phyloP scores from a whole-genome alignment of 2,797 vertebrate species.

The Crocidura indochinensis region DNA sequence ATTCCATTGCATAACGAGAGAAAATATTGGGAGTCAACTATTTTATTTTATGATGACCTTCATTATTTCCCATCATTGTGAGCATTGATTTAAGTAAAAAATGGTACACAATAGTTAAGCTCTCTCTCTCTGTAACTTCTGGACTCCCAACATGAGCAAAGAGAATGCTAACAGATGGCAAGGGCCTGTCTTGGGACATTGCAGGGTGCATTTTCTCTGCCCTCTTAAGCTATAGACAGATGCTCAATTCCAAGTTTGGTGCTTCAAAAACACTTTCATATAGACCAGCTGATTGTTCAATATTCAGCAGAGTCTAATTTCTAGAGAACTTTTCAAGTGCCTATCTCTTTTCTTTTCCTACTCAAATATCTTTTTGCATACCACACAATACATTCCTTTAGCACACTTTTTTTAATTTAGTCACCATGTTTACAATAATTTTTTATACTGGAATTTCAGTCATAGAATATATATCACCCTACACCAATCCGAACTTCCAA shows the following conservation, averaged over 20 bases:
- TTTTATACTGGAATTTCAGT: no score
- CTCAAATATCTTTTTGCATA: no score
- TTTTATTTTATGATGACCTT: neutral
- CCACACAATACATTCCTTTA: no score
- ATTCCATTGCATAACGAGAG: neutral
- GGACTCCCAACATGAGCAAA: constrained; percentile 57
- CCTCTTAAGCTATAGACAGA: constrained; percentile 52
- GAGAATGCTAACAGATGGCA: constrained; percentile 72
- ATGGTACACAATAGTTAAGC: constrained; percentile 32
- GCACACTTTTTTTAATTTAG: no score
- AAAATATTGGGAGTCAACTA: neutral
- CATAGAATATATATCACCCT: no score
- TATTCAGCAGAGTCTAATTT: neutral
- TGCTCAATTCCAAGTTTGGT: constrained; percentile 48
- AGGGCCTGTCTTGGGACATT: constrained; percentile 56
- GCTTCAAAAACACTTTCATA: neutral
- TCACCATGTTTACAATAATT: no score
- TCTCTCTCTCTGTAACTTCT: constrained; percentile 68
- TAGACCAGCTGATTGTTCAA: constrained; percentile 34
- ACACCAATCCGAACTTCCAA: no score
- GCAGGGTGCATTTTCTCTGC: neutral
- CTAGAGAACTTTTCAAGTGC: neutral
- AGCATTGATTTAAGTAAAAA: neutral
- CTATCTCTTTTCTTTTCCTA: no score
- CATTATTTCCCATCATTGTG: neutral